phyloP scores from a whole-genome alignment of 1,140 invertebrate genomes.

The Cardiocondyla obscurior region DNA sequence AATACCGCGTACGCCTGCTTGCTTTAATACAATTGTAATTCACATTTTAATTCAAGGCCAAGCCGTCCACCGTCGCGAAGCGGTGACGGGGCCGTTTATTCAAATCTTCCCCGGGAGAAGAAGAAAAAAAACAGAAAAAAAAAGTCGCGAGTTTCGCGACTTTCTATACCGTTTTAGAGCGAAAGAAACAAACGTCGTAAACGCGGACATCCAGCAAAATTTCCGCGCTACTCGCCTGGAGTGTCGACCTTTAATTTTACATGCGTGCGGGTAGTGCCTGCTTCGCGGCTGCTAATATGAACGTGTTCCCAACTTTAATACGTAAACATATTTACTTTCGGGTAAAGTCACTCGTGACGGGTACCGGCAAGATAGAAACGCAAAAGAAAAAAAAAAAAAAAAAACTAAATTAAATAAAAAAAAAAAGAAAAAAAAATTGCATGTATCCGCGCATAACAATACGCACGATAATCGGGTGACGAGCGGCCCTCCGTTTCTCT shows the following conservation, averaged over 20 bases:
- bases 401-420: too few relatives aligned
- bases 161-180: too few relatives aligned
- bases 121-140: too few relatives aligned
- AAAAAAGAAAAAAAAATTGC: background rate
- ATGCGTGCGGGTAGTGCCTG: background rate
- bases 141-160: too few relatives aligned
- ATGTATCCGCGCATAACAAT: background rate
- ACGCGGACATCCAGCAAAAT: background rate
- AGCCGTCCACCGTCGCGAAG: background rate
- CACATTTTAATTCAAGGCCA: too few relatives aligned
- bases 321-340: slow-evolving; percentile 10
- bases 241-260: background rate
- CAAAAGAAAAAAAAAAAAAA: background rate
- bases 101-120: background rate
- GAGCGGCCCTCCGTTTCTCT: background rate
- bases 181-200: too few relatives aligned
- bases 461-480: background rate
- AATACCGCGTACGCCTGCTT: background rate
- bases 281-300: background rate
- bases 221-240: background rate
- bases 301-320: background rate
- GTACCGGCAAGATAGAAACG: too few relatives aligned
- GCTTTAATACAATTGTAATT: background rate
- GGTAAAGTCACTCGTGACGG: background rate
- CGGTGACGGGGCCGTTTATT: background rate